Evolutionary conservation across 2,888 invertebrate species (phyloP), one percentile per base, ranked within the genome.

Genomic region (Ametastegia equiseti): DNA sequence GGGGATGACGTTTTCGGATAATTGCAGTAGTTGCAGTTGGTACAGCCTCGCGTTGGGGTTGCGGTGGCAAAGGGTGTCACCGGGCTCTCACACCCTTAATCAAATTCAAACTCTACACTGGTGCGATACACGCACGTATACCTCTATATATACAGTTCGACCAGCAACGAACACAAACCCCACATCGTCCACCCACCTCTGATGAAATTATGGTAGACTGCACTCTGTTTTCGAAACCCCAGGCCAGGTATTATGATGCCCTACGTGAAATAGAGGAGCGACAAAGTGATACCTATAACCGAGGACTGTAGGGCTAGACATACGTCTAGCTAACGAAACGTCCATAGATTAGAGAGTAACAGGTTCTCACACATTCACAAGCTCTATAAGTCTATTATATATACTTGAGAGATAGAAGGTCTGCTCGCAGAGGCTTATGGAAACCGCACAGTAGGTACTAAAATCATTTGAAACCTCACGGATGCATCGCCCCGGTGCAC

Each of bases 201-300:
- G 91, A 91, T 91, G 91, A 90, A 91, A 91, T 91, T 91, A 91
- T 90, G 90, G 90, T 89, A 89, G 89, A 89, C 90, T 91, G 90
- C 90, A 91, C 90, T 90, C 89, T 87, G 84, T 60, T 78, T 63
- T 78, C 78, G 78, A 75, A 75, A 54, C 75, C 50, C 50, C 54
- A 6, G 50, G 27, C 75, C n/a, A 67, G 54, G 50, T 75, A 75
- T 75, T 50, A 54, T 39, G n/a, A 39, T 45, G 36, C 50, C 11
- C 4, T 19, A 36, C 19, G 54, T 54, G 23, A 36, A 54, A 54
- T 75, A 39, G 39, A 36, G 71, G 45, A 47, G 47, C 71, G 67
- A 39, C 67, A 39, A 67, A 67, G 39, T 39, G 67, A 39, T 67
- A 67, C n/a, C 5, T 19, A n/a, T 15, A 54, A 19, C 11, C 36